A percentile compares a stretch with the other conserved stretches of the same genome.
These are phyloP conservation scores for Copidosoma floridanum DNA, from an alignment of 1,140 invertebrate species.

Conservation along the genomic window DNA sequence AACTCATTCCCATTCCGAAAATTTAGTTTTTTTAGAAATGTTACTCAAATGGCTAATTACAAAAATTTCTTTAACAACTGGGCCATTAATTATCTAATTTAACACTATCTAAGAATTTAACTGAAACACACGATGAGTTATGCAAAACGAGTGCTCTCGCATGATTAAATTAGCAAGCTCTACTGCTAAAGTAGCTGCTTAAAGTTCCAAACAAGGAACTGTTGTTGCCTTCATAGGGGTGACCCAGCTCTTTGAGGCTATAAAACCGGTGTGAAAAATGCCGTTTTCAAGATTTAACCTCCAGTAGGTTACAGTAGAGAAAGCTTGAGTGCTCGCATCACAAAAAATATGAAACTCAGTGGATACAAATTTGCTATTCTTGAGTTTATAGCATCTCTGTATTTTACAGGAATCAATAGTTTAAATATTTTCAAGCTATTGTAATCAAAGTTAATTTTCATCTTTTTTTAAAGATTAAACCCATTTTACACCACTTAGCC, in stretches of 20 bases:
- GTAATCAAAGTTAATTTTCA: neutral
- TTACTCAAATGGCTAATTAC: neutral
- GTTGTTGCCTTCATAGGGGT: no score
- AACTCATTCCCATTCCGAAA: neutral
- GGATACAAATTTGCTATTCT: neutral
- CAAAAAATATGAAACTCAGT: slow-evolving; percentile 3
- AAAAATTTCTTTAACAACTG: neutral
- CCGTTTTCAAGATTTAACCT: no score
- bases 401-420: neutral
- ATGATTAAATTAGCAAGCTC: neutral
- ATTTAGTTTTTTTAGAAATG: neutral
- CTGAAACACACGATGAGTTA: neutral
- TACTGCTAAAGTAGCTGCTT: neutral
- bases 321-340: neutral
- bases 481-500: no score
- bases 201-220: no score
- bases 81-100: neutral
- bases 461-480: no score
- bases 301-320: neutral
- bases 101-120: neutral
- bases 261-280: no score
- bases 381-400: neutral
- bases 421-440: neutral
- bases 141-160: no score
- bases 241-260: no score